These are phyloP conservation scores for Drosophila nannoptera DNA, from an alignment of 1,140 invertebrate genomes.

Conservation along the genomic window DNA sequence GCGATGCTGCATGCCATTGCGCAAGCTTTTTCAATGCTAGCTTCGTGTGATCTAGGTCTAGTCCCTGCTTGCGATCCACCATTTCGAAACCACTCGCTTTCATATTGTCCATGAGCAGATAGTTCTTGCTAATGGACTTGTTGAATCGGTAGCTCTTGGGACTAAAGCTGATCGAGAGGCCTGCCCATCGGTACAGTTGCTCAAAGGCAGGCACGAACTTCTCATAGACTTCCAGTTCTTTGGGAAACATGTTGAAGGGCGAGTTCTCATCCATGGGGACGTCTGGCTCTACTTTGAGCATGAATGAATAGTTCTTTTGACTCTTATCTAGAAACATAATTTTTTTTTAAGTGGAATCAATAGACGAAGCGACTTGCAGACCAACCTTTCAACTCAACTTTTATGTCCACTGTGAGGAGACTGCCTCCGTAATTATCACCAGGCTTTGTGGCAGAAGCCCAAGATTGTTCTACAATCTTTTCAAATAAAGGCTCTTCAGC, in stretches of 20 bases:
- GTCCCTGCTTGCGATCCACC: conserved; percentile 68
- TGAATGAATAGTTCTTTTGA: conserved; percentile 34
- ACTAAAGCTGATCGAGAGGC: conserved; percentile 38
- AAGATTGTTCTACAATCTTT: conserved; percentile 34
- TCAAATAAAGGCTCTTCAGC: conserved; percentile 40
- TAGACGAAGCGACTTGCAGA: background rate
- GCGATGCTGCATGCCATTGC: conserved; percentile 81
- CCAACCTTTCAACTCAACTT: conserved; percentile 38
- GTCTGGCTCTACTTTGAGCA: conserved; percentile 31
- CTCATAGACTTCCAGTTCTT: conserved; percentile 43
- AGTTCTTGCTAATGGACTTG: conserved; percentile 24
- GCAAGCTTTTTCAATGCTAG: conserved; percentile 80
- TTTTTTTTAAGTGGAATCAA: background rate
- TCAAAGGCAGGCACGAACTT: conserved; percentile 48
- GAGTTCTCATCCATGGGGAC: background rate
- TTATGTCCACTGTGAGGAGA: conserved; percentile 35
- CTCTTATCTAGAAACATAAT: conserved; percentile 14
- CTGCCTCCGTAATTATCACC: conserved; percentile 44
- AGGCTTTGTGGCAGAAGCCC: conserved; percentile 37
- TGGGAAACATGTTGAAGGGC: no score
- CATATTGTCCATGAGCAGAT: conserved; percentile 45
- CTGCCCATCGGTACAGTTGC: conserved; percentile 31
- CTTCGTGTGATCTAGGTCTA: conserved; percentile 80
- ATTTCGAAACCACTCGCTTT: conserved; percentile 28
- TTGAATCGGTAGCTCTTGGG: conserved; percentile 33